A percentile compares a stretch with the other conserved stretches of the same genome.
Conservation (phyloP, 2,888 invertebrate genomes). For the Pachliopta kotzebuea region DNA sequence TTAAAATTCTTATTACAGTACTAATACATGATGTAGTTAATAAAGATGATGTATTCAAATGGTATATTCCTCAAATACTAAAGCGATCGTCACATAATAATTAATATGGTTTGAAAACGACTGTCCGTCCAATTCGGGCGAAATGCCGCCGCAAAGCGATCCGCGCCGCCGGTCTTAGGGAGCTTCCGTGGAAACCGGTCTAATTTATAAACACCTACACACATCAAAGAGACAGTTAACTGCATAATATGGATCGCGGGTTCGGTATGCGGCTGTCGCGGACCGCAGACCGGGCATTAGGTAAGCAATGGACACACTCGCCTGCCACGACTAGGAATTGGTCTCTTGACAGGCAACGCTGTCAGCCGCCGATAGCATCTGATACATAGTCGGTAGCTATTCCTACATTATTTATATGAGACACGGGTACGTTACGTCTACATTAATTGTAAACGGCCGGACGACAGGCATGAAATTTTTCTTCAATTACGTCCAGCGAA, state of each 20-base stretch:
- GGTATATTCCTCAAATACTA: slow-evolving; percentile 26
- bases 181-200: slow-evolving; percentile 29
- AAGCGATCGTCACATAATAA: slow-evolving; percentile 4
- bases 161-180: slow-evolving; percentile 16
- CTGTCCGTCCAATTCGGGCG: slow-evolving; percentile 6
- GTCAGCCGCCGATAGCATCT: slow-evolving; percentile 28
- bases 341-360: slow-evolving; percentile 22
- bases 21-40: neutral
- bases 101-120: slow-evolving; percentile 18
- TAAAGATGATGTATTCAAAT: no score
- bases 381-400: slow-evolving; percentile 25
- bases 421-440: slow-evolving; percentile 11
- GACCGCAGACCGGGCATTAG: slow-evolving; percentile 21
- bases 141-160: slow-evolving; percentile 8
- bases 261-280: slow-evolving; percentile 23
- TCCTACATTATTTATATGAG: slow-evolving; percentile 29
- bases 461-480: slow-evolving; percentile 44
- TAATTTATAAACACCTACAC: slow-evolving; percentile 30
- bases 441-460: slow-evolving; percentile 32
- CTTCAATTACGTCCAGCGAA: slow-evolving; percentile 31
- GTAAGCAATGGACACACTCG: slow-evolving; percentile 28
- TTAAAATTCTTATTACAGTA: neutral
- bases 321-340: slow-evolving; percentile 25
- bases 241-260: slow-evolving; percentile 29
- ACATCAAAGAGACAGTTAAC: slow-evolving; percentile 28